Percentiles rank a stretch among this genome's conserved stretches.
phyloP scores from a whole-genome alignment of 2,888 invertebrate genomes.

The Eumacrocentrus americanus region DNA sequence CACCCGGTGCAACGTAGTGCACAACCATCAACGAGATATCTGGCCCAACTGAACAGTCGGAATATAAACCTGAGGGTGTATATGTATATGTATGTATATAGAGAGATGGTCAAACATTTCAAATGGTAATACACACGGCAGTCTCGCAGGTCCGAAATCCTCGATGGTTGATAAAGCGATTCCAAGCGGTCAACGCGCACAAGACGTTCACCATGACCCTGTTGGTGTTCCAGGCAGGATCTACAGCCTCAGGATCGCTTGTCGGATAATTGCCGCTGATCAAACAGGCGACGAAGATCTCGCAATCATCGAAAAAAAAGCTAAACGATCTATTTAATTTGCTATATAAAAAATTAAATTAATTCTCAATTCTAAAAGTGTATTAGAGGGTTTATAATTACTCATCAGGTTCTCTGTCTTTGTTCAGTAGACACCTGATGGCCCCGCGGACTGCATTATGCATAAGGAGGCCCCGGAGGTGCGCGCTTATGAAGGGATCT shows the following conservation, averaged over 20 bases:
- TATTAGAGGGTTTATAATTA: too few relatives aligned
- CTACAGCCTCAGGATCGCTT: slow-evolving; percentile 1
- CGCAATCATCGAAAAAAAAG: too few relatives aligned
- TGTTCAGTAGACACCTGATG: slow-evolving; percentile 33
- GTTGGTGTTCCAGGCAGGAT: slow-evolving; percentile 18
- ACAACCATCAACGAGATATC: background rate
- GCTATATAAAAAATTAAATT: too few relatives aligned
- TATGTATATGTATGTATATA: slow-evolving; percentile 41
- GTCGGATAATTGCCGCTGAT: slow-evolving; percentile 31
- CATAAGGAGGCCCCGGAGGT: slow-evolving; percentile 45
- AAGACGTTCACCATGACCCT: slow-evolving; percentile 22
- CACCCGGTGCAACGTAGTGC: too few relatives aligned
- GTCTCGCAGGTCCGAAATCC: slow-evolving; percentile 36
- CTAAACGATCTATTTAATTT: too few relatives aligned
- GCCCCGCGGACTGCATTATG: slow-evolving; percentile 48
- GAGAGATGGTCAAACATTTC: slow-evolving; percentile 56
- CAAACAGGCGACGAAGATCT: too few relatives aligned
- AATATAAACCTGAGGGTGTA: slow-evolving; percentile 36
- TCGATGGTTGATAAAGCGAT: slow-evolving; percentile 52
- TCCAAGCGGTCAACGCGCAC: slow-evolving; percentile 39
- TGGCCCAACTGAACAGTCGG: background rate
- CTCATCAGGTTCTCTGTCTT: slow-evolving; percentile 17
- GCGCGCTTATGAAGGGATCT: slow-evolving; percentile 59
- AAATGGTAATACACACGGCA: slow-evolving; percentile 51
- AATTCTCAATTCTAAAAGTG: too few relatives aligned